Evolutionary conservation across 1,140 invertebrate species (phyloP), one percentile per base, ranked within the genome.

Genomic region (Drosophila tropicalis): DNA sequence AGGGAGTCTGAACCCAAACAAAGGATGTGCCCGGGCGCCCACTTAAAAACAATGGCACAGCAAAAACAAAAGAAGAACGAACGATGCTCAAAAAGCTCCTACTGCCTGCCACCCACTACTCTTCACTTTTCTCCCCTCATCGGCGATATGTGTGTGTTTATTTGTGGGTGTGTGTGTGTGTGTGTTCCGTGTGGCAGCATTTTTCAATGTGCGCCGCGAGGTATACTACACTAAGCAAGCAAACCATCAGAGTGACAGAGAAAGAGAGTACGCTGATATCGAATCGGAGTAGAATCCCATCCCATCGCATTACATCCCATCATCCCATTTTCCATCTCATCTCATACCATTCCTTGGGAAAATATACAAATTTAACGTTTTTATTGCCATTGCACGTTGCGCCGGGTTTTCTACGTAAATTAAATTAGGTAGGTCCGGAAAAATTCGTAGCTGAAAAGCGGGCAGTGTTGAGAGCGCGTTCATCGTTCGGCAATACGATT

Each of bases 361-460:
- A 89, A 90, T 89, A 89, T 89, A 89, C 84, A 89, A 89, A 89
- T 89, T 89, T 89, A 84, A 84, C 84, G 85, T 76, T 89, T 89
- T 89, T 89, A 89, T 89, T 90, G 84, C 84, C 77, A 62, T 67
- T 73, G 84, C 80, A 89, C 83, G 80, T 84, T 87, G 84, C 77
- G 76, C 63, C 70, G 69, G 58, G 62, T 69, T 82, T 82, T 87
- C 77, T 84, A 80, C 80, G 84, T 81, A 89, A 89, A 89, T 89
- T 89, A 89, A 89, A 89, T 89, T 89, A 89, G 84, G 84, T 89
- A 79, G 76, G 81, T 69, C 85, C 72, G 76, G 79, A 79, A 87
- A 87, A 87, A 79, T 87, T 72, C 57, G 66, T 72, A 70, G 67
- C 65, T 58, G 57, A 51, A 51, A 51, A 51, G 44, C 44, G 44